Base-by-base conservation (phyloP, 2,797 vertebrate species). In the Sphenopsis melanotis region DNA sequence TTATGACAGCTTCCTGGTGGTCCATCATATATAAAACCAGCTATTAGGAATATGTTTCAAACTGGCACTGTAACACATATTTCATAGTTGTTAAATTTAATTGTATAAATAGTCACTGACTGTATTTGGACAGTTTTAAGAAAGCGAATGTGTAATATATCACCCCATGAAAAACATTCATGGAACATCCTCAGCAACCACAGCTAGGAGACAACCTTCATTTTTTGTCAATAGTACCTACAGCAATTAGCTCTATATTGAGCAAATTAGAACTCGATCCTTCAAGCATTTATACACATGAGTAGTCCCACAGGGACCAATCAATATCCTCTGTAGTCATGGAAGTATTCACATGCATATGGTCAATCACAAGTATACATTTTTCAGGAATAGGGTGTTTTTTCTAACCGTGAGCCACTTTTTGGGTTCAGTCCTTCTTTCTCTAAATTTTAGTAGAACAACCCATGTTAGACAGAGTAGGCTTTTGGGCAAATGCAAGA, bases 31-130 rank as follows among this genome's bases (percentile, higher is more conserved):
- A 82, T 82, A 95, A 92, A 94, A 91, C 60, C 57, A 93, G 74
- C 56, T 93, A 94, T 93, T 93, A 96, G 64, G 66, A 96, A 82
- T 93, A 74, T 52, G 49, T 83, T 96, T 94, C 88, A 90, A 90
- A 87, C 66, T 77, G 93, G 64, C 70, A 94, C 77, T 3, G 6
- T 87, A 87, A 87, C 56, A 90, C 53, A 37, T 89, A 89, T 94
- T 93, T 96, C 83, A 71, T 41, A 86, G 77, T 68, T 90, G 83
- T 95, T 94, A 95, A 94, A 92, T 89, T 78, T 78, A 79, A 91
- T 94, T 90, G 63, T 64, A 86, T 91, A 96, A 95, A 95, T 90
- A 93, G 74, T 82, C 79, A 83, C 77, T 78, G 55, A 60, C 49
- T 79, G 19, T 70, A 84, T 95, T 91, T 89, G 66, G 70, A 76